Evolutionary conservation across 2,888 invertebrate species (phyloP).

Genomic region (Xanthostigma xanthostigma): DNA sequence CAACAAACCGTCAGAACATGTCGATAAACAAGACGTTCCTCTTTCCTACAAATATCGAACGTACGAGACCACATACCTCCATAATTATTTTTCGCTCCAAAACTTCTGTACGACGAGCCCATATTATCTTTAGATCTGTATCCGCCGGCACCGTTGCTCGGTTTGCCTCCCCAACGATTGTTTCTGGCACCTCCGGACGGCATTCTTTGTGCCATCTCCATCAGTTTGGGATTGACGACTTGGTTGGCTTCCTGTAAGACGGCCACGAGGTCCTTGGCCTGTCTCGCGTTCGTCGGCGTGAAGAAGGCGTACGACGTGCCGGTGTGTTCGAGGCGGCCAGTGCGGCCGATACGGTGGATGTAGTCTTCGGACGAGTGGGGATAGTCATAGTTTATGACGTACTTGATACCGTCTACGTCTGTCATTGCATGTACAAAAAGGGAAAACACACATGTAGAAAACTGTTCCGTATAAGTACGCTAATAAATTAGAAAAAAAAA

Average conservation of each 20-base stretch:
- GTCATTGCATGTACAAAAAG: slow-evolving; percentile 17
- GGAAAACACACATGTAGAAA: not conserved
- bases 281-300: slow-evolving; percentile 73
- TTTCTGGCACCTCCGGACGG: slow-evolving; percentile 33
- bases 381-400: slow-evolving; percentile 92
- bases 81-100: no score
- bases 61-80: no score
- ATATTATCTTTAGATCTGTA: no score
- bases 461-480: not conserved
- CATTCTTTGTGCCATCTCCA: no score
- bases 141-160: no score
- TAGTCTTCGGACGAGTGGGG: slow-evolving; percentile 92
- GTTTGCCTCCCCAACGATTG: slow-evolving; percentile 33
- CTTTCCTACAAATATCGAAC: no score
- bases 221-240: slow-evolving; percentile 24
- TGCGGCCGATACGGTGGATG: slow-evolving; percentile 89
- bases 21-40: no score
- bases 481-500: slow-evolving; percentile 16
- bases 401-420: slow-evolving; percentile 95
- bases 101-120: no score
- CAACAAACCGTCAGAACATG: no score
- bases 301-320: slow-evolving; percentile 94
- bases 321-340: slow-evolving; percentile 72
- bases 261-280: slow-evolving; percentile 76
- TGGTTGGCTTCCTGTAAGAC: slow-evolving; percentile 84